Percentiles rank a stretch among this genome's conserved stretches.
These are phyloP conservation scores for Neopipo cinnamomea DNA, from an alignment of 2,113 vertebrate genomes.

Conservation along the genomic window DNA sequence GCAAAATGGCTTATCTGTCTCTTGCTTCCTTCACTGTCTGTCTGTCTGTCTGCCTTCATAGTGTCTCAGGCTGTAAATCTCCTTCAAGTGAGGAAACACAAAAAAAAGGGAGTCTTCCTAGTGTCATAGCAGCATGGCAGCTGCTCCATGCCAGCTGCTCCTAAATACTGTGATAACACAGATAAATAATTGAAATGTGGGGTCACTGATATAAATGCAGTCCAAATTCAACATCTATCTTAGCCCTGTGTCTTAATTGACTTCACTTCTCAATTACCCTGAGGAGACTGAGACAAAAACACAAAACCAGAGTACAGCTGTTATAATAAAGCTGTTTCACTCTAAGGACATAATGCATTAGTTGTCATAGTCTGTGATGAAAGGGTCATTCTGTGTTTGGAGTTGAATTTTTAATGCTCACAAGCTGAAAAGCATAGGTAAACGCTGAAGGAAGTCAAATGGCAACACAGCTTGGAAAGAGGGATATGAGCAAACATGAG, in stretches of 20 bases:
- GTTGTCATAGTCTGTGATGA: background rate
- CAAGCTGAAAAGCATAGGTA: background rate
- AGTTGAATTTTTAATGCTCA: background rate
- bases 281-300: background rate
- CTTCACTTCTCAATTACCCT: background rate
- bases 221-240: conserved; percentile 1
- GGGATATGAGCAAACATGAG: background rate
- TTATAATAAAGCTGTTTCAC: background rate
- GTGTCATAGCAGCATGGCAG: background rate
- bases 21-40: background rate
- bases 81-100: background rate
- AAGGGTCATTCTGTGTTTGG: background rate
- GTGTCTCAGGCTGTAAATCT: background rate
- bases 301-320: background rate
- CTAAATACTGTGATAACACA: background rate
- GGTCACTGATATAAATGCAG: background rate
- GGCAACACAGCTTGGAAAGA: background rate
- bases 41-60: background rate
- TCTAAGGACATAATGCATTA: background rate
- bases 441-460: background rate
- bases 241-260: background rate
- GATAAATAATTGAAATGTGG: background rate
- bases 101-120: background rate
- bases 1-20: background rate
- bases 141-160: conserved; percentile 9